phyloP scores from a whole-genome alignment of 2,888 invertebrate species.

The Plagiodera versicolora region DNA sequence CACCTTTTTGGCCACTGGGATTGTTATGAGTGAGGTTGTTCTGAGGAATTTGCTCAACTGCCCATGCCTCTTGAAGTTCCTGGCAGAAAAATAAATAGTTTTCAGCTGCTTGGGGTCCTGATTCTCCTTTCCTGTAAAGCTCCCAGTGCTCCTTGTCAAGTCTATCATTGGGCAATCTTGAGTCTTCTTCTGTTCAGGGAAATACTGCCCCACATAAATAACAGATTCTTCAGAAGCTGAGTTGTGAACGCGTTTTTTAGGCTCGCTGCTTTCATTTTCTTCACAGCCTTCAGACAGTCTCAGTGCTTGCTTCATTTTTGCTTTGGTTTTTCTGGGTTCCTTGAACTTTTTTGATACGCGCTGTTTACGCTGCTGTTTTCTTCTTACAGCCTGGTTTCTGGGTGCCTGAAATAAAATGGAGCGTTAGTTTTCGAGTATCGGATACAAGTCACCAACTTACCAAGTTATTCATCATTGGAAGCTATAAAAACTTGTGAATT shows the following conservation, averaged over 20 bases:
- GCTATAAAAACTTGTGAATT: neutral
- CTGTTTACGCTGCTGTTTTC: conserved; percentile 16
- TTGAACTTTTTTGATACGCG: conserved; percentile 19
- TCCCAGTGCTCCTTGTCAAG: conserved; percentile 20
- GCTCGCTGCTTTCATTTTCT: conserved; percentile 32
- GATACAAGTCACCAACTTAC: neutral
- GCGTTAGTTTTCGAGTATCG: too few relatives aligned
- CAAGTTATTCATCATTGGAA: neutral
- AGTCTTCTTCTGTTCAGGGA: neutral
- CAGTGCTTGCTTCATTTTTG: conserved; percentile 22
- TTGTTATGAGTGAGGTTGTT: conserved; percentile 21
- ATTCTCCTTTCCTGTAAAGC: conserved; percentile 2
- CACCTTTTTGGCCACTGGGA: conserved; percentile 18
- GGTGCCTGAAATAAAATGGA: neutral
- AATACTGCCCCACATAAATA: conserved; percentile 28
- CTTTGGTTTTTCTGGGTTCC: conserved; percentile 15
- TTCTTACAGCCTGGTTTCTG: neutral
- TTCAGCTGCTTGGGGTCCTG: conserved; percentile 15
- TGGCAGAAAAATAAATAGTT: conserved; percentile 25
- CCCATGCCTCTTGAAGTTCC: conserved; percentile 16
- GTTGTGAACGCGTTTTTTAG: neutral
- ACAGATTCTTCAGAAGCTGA: conserved; percentile 23
- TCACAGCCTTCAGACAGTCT: conserved; percentile 13
- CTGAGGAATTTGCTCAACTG: conserved; percentile 11
- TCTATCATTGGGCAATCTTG: conserved; percentile 24